Evolutionary conservation across 2,797 vertebrate species (phyloP).

Genomic region (Brachyrhaphis roseni): DNA sequence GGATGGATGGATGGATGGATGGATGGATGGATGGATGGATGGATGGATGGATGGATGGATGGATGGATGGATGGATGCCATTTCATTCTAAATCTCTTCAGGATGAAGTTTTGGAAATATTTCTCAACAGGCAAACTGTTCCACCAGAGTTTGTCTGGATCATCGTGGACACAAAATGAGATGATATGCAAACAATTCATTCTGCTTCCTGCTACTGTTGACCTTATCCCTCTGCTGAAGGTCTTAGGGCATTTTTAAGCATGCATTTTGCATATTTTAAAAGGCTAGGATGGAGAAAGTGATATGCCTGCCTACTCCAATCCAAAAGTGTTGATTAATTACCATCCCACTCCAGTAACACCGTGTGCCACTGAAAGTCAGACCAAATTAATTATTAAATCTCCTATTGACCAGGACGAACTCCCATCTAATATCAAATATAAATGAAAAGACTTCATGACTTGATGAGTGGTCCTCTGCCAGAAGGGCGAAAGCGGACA

Average conservation of each 20-base stretch:
- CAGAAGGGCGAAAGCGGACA: conserved; percentile 37
- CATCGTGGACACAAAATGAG: conserved; percentile 25
- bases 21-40: background rate
- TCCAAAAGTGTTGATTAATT: conserved; percentile 60
- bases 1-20: background rate
- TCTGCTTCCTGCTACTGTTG: conserved; percentile 43
- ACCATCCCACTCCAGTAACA: conserved; percentile 20
- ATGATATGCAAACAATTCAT: conserved; percentile 37
- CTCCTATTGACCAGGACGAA: conserved; percentile 37
- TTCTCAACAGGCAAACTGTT: background rate
- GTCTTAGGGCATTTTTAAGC: conserved; percentile 16
- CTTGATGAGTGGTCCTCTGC: conserved; percentile 17
- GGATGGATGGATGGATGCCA: background rate
- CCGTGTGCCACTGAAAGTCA: conserved; percentile 32
- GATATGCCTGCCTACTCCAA: conserved; percentile 32
- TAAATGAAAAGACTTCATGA: conserved; percentile 36
- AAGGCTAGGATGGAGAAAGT: conserved; percentile 18
- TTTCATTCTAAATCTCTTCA: background rate
- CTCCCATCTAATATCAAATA: conserved; percentile 52
- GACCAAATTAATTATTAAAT: conserved; percentile 53
- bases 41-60: background rate
- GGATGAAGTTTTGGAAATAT: background rate
- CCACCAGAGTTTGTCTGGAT: background rate
- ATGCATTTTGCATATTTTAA: conserved; percentile 18
- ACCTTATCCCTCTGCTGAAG: conserved; percentile 12